Conservation (phyloP, 2,888 invertebrate genomes). For the Drosophila ochracea region DNA sequence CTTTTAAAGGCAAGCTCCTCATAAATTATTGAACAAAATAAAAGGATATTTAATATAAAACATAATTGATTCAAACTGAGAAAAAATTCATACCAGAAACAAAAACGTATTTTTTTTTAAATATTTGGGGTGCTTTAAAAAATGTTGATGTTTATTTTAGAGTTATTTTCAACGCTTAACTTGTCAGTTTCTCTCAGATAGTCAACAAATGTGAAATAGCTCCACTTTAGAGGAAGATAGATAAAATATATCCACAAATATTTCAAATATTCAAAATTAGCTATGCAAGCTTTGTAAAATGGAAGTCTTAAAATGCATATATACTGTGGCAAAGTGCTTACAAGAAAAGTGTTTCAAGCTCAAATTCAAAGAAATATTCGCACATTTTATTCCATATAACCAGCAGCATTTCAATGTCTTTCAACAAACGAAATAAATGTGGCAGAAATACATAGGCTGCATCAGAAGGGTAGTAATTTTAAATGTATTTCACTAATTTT, state of each 20-base stretch:
- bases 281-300: not conserved
- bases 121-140: not conserved
- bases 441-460: not conserved
- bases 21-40: not conserved
- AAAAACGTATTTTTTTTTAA: not conserved
- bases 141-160: not conserved
- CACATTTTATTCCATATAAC: slow-evolving; percentile 10
- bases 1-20: too few relatives aligned
- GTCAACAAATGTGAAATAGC: not conserved
- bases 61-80: not conserved
- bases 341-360: not conserved
- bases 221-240: not conserved
- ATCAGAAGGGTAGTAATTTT: not conserved
- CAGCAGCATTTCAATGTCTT: slow-evolving; percentile 32
- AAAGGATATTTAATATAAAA: not conserved
- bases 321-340: not conserved
- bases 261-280: not conserved
- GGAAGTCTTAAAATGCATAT: not conserved
- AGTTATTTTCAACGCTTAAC: not conserved
- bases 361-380: not conserved
- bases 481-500: not conserved
- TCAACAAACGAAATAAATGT: slow-evolving; percentile 12
- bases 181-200: not conserved
- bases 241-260: not conserved
- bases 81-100: not conserved